Evolutionary conservation across 2,888 invertebrate genomes (phyloP), one percentile per base, ranked within the genome.

Genomic region (Taenaris catops): DNA sequence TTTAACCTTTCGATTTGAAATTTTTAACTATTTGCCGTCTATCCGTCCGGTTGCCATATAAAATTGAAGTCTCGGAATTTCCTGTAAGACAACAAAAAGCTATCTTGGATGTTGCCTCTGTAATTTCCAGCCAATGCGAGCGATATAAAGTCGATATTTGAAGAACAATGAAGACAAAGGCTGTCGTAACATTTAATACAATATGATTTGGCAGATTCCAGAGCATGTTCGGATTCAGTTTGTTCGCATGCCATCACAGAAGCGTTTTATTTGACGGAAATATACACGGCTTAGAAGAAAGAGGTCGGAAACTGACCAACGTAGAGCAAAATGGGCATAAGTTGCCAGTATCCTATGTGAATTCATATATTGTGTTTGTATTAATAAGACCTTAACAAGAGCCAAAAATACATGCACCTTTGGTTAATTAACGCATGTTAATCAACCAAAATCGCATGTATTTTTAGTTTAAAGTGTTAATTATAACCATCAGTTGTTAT

Each of bases 51-150:
- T 55, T 55, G 60, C 63, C 63, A 55, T 69, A 68, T 70, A 67
- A 69, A 70, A 65, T 72, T 66, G 63, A 60, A 65, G 68, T 58
- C 65, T 58, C 49, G 68, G 74, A 64, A 80, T 78, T 78, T 75
- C 69, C 71, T 76, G 49, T 49, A 57, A 63, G 63, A 58, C 46
- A 56, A 60, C 61, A 74, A 79, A 75, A 75, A 76, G 50, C 41
- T 38, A 41, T 43, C 54, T 41, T 43, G 14, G 31, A 31, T 43
- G 43, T 34, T 38, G 51, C 38, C 38, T 48, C 41, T 42, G 46
- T 44, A 51, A 58, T 51, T 41, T 52, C 44, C 25, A 43, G 56
- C 53, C 60, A 59, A 58, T 53, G 38, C 35, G 42, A 40, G 48
- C 38, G 46, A 25, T 41, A 58, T 70, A 70, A 63, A 60, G 72